Conservation (phyloP, 2,888 invertebrate species). For the Dascillus cervinus region DNA sequence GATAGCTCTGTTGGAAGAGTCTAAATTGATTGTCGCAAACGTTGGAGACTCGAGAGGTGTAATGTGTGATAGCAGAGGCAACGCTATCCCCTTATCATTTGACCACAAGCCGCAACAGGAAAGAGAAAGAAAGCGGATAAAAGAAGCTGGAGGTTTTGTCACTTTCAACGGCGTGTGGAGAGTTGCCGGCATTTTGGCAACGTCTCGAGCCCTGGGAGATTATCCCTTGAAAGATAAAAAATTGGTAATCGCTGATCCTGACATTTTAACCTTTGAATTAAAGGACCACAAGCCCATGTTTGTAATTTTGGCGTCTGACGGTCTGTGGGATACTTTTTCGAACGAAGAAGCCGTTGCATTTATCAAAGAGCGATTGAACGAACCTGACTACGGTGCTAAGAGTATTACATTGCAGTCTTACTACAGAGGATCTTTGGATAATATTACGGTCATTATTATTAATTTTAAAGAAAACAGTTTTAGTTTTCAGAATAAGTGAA, state of each 20-base stretch:
- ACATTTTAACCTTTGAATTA: slow-evolving; percentile 86
- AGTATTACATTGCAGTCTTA: slow-evolving; percentile 86
- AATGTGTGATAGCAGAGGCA: slow-evolving; percentile 85
- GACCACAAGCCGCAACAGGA: slow-evolving; percentile 97
- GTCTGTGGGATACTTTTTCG: slow-evolving; percentile 92
- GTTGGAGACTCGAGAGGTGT: slow-evolving; percentile 96
- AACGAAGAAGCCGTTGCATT: slow-evolving; percentile 92
- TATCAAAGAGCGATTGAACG: slow-evolving; percentile 76
- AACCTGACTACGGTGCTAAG: slow-evolving; percentile 85
- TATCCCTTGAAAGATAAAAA: slow-evolving; percentile 91
- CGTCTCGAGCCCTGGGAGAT: slow-evolving; percentile 90
- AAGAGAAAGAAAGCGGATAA: slow-evolving; percentile 84
- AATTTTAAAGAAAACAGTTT: slow-evolving; percentile 58
- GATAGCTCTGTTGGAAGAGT: slow-evolving; percentile 77
- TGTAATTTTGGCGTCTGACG: slow-evolving; percentile 88
- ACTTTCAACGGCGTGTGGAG: slow-evolving; percentile 95
- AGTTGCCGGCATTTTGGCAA: slow-evolving; percentile 90
- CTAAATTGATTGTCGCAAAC: slow-evolving; percentile 84
- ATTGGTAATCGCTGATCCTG: slow-evolving; percentile 91
- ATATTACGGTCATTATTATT: slow-evolving; percentile 89
- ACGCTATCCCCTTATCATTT: slow-evolving; percentile 85
- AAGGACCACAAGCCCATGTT: slow-evolving; percentile 82
- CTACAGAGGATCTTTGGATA: slow-evolving; percentile 87
- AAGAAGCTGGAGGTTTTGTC: slow-evolving; percentile 91
- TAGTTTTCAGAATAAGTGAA: slow-evolving; percentile 15